Conservation (phyloP, 2,888 invertebrate species). For the Sphaeridia pumilis region DNA sequence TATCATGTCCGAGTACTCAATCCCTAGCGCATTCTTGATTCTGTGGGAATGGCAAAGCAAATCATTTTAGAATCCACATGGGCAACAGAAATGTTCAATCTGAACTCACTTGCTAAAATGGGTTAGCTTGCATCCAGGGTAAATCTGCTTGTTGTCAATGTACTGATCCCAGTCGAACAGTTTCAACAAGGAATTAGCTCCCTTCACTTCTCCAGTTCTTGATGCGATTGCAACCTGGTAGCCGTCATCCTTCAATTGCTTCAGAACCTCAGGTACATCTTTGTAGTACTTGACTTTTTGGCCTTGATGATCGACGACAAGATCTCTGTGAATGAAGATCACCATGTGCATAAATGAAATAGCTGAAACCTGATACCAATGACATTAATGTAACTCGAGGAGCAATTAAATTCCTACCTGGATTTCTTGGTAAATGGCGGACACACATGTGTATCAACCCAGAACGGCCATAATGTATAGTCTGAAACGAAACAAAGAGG, state of each 20-base stretch:
- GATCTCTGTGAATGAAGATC: neutral
- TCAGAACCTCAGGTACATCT: constrained; percentile 50
- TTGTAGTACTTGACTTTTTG: constrained; percentile 44
- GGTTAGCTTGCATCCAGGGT: constrained; percentile 52
- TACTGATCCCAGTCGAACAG: constrained; percentile 55
- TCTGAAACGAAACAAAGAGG: constrained; percentile 46
- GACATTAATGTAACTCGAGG: too few species aligned
- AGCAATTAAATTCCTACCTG: constrained; percentile 34
- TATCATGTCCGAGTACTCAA: constrained; percentile 48
- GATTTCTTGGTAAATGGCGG: constrained; percentile 48
- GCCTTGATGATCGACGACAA: constrained; percentile 4
- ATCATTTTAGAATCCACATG: too few species aligned
- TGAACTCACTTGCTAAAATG: constrained; percentile 50
- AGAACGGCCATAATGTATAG: constrained; percentile 62
- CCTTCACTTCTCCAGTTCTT: constrained; percentile 49
- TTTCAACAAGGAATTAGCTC: constrained; percentile 49
- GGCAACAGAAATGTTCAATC: too few species aligned
- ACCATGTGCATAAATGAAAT: too few species aligned
- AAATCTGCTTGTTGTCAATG: constrained; percentile 55
- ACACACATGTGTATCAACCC: constrained; percentile 58
- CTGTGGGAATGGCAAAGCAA: constrained; percentile 42
- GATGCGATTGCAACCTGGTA: constrained; percentile 54
- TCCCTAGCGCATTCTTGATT: constrained; percentile 45
- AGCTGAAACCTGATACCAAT: too few species aligned
- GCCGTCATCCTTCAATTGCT: constrained; percentile 46